phyloP scores from a whole-genome alignment of 2,888 invertebrate genomes.

The Taphrorychus bicolor region DNA sequence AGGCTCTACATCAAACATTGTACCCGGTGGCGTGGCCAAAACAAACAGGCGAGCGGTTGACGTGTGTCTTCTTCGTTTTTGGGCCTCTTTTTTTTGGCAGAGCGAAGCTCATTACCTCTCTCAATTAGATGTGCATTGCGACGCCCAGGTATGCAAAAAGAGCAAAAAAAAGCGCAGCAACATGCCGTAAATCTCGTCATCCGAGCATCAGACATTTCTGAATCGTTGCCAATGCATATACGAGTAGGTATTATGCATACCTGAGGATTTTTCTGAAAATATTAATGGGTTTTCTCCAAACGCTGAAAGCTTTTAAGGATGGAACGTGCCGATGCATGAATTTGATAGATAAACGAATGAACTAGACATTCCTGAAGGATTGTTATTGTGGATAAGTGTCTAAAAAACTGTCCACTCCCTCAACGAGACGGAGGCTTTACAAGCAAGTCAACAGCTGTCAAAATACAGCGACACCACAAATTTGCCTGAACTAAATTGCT shows the following conservation, averaged over 20 bases:
- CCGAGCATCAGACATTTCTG: slow-evolving; percentile 40
- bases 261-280: neutral
- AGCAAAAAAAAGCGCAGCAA: slow-evolving; percentile 5
- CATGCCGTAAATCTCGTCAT: slow-evolving; percentile 16
- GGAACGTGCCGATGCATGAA: neutral
- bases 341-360: too few relatives aligned
- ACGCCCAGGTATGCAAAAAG: slow-evolving; percentile 36
- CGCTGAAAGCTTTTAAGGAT: neutral
- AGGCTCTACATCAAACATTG: slow-evolving; percentile 17
- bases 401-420: too few relatives aligned
- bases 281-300: neutral
- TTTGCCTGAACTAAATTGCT: too few relatives aligned
- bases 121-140: slow-evolving; percentile 50
- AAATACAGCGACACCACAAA: too few relatives aligned
- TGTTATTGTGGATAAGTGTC: too few relatives aligned
- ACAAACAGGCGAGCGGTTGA: slow-evolving; percentile 18
- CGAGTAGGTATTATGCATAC: slow-evolving; percentile 8
- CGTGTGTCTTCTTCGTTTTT: slow-evolving; percentile 20
- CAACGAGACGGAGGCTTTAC: too few relatives aligned
- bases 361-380: too few relatives aligned
- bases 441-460: too few relatives aligned
- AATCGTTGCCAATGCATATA: slow-evolving; percentile 41
- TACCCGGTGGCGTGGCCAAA: slow-evolving; percentile 21
- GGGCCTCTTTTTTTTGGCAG: slow-evolving; percentile 28
- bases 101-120: slow-evolving; percentile 49